Conservation (phyloP, 2,888 invertebrate species). For the Ellobium chinense region DNA sequence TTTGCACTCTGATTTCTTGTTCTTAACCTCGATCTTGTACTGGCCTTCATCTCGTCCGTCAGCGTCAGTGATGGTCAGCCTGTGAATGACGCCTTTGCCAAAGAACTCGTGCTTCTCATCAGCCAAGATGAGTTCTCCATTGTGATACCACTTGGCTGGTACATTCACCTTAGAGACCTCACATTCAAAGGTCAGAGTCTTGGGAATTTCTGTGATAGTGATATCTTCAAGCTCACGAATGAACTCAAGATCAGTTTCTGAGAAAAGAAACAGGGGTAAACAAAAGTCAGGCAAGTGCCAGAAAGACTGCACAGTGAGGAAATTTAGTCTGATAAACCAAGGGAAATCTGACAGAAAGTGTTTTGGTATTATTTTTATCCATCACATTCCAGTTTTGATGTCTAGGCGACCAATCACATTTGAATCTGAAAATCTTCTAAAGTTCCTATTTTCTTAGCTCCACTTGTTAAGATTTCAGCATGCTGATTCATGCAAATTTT, state of each 20-base stretch:
- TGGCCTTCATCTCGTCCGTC: constrained; percentile 72
- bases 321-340: no score
- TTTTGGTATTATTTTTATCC: no score
- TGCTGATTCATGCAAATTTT: no score
- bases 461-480: no score
- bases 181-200: constrained; percentile 83
- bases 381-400: no score
- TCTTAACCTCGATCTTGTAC: constrained; percentile 70
- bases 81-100: constrained; percentile 70
- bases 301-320: no score
- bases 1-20: constrained; percentile 72
- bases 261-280: neutral
- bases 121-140: constrained; percentile 90
- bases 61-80: constrained; percentile 68
- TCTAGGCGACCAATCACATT: no score
- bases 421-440: no score
- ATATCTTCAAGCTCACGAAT: constrained; percentile 71
- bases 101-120: constrained; percentile 73
- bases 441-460: no score
- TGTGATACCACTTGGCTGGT: constrained; percentile 85
- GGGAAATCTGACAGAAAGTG: no score
- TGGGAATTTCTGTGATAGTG: constrained; percentile 70
- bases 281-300: no score
- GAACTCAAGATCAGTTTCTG: constrained; percentile 75
- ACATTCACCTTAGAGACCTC: constrained; percentile 88